phyloP scores from a whole-genome alignment of 2,113 vertebrate species.

The Blennius ocellaris region DNA sequence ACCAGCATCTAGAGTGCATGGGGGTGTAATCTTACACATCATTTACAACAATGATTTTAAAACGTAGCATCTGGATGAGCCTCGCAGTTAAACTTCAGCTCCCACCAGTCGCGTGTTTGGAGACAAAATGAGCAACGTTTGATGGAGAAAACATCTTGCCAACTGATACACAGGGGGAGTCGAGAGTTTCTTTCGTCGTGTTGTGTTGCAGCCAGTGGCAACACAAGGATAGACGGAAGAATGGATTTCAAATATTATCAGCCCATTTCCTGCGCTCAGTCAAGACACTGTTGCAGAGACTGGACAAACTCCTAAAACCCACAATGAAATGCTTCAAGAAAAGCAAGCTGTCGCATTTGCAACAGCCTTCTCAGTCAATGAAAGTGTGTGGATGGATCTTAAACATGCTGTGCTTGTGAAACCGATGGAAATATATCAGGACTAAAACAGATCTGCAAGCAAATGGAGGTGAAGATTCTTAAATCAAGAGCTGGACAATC shows the following conservation, averaged over 20 bases:
- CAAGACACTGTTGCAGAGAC: background rate
- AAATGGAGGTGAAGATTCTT: background rate
- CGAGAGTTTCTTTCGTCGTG: background rate
- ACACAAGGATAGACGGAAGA: background rate
- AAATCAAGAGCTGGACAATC: background rate
- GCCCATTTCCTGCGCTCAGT: background rate
- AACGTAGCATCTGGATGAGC: background rate
- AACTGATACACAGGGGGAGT: background rate
- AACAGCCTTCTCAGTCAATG: slow-evolving; percentile 2
- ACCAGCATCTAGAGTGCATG: background rate
- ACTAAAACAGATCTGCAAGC: background rate
- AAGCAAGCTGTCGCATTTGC: slow-evolving; percentile 1
- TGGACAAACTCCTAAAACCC: background rate
- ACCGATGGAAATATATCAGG: slow-evolving; percentile 1
- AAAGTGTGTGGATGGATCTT: slow-evolving; percentile 10
- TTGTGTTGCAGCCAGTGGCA: background rate
- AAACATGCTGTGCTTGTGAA: background rate
- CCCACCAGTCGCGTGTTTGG: background rate
- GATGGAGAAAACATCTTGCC: background rate
- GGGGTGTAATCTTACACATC: background rate
- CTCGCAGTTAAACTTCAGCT: background rate
- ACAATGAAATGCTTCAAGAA: slow-evolving; percentile 3
- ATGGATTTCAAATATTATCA: background rate
- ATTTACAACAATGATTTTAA: background rate
- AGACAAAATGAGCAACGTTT: slow-evolving; percentile 7